Base-by-base conservation (phyloP, 2,888 invertebrate genomes). In the Acanthosepion esculentum region DNA sequence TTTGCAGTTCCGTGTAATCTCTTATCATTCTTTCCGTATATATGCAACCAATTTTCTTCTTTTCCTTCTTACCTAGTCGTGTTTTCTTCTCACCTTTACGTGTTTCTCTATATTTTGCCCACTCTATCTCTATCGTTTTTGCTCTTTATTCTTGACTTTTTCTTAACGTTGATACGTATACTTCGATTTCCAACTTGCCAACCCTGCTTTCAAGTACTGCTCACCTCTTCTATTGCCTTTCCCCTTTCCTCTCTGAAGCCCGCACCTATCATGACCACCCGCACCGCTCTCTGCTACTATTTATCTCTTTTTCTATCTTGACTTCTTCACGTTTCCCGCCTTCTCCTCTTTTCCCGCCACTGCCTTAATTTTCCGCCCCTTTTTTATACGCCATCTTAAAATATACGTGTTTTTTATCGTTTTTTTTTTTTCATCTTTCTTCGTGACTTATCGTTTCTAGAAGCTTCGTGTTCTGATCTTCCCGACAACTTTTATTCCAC, bases 401-500 rank as follows among this genome's bases (percentile, higher is more conserved):
- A 78, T n/a, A 15, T n/a, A 33, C n/a, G n/a, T n/a, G 29, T 78
- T n/a, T n/a, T n/a, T n/a, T 78, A 12, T 12, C 33, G 8, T n/a
- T 78, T 78, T 78, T 78, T 78, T 78, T 78, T 78, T 33, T 12
- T 2, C n/a, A 33, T 78, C 78, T 33, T 33, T 78, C n/a, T 78
- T 78, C 78, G 78, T 78, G 78, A 78, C 78, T 78, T 78, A 78
- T 78, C 78, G 78, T 78, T 78, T 78, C 33, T 78, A 12, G 78
- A 78, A 78, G n/a, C 78, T 78, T 78, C 78, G 78, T 78, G 78
- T n/a, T 59, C 78, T n/a, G 78, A 78, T 78, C 78, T 78, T 78
- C 78, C 15, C 78, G 78, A 78, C 78, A 78, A 78, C n/a, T n/a
- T 78, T 78, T 78, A 78, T 33, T 33, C 78, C 78, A n/a, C n/a